Evolutionary conservation across 2,888 invertebrate genomes (phyloP).

Genomic region (Ctena decussata): DNA sequence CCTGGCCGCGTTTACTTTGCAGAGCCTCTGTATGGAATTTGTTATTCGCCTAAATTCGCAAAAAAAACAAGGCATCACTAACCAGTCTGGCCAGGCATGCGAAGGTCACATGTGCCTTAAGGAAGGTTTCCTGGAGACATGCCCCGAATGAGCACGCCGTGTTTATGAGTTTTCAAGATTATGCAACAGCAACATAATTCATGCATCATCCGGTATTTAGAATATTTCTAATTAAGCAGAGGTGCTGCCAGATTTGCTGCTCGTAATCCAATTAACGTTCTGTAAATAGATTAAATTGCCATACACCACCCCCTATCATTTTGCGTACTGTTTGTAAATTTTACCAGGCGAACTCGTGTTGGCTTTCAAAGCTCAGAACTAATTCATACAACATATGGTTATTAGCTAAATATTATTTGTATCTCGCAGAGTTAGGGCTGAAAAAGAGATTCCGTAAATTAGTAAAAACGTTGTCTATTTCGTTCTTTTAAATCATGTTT

Average conservation of each 20-base stretch:
- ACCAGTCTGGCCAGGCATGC: too few species aligned
- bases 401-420: constrained; percentile 9
- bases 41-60: too few species aligned
- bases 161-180: background rate
- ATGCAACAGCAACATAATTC: background rate
- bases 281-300: background rate
- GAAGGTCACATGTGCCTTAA: too few species aligned
- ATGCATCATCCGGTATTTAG: background rate
- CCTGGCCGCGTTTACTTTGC: too few species aligned
- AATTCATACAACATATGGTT: background rate
- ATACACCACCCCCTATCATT: constrained; percentile 15
- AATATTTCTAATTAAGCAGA: background rate
- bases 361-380: background rate
- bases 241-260: constrained; percentile 1
- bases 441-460: background rate
- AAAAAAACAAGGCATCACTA: too few species aligned
- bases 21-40: too few species aligned
- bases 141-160: too few species aligned
- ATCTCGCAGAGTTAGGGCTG: background rate
- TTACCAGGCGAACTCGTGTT: constrained; percentile 7
- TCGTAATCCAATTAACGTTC: background rate
- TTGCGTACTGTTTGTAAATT: constrained; percentile 11
- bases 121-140: too few species aligned
- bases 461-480: too few species aligned
- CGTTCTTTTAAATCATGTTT: background rate